These are phyloP conservation scores for Nyctibius grandis DNA, from an alignment of 2,797 vertebrate genomes.

Conservation along the genomic window DNA sequence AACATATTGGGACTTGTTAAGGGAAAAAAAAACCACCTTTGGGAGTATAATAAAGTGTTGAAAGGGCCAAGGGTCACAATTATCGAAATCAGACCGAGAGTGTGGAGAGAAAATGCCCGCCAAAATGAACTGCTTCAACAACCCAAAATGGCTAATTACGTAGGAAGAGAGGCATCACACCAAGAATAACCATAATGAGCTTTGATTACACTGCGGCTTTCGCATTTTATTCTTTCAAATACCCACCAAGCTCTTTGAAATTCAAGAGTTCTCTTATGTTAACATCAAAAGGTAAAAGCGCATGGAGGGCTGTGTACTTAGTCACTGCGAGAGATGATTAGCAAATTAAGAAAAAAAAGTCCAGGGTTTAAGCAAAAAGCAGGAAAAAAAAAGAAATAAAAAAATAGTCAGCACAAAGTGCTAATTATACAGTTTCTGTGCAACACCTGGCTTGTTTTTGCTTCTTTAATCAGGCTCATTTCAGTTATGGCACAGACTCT, in stretches of 20 bases:
- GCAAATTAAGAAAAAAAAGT: conserved; percentile 56
- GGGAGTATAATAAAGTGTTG: not conserved
- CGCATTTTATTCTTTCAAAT: conserved; percentile 69
- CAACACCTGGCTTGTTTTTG: conserved; percentile 74
- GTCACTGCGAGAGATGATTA: conserved; percentile 71
- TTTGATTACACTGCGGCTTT: conserved; percentile 73
- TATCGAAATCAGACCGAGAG: not conserved
- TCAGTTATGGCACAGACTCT: conserved; percentile 18
- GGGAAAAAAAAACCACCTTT: not conserved
- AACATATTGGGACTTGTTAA: not conserved
- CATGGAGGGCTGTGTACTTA: conserved; percentile 52
- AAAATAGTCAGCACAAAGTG: conserved; percentile 61
- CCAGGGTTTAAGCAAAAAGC: conserved; percentile 56
- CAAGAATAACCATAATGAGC: conserved; percentile 80
- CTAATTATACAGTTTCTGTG: conserved; percentile 72
- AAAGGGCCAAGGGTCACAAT: conserved; percentile 23
- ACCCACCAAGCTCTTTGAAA: conserved; percentile 76
- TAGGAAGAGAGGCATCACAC: conserved; percentile 60
- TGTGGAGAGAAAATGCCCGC: conserved; percentile 6
- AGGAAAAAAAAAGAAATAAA: not conserved
- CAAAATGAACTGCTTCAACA: conserved; percentile 50
- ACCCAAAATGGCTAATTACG: conserved; percentile 63
- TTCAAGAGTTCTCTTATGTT: conserved; percentile 77
- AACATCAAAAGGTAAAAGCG: conserved; percentile 78
- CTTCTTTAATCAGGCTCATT: conserved; percentile 62